Conservation (phyloP, 2,113 vertebrate species). For the Opisthocomus hoazin region DNA sequence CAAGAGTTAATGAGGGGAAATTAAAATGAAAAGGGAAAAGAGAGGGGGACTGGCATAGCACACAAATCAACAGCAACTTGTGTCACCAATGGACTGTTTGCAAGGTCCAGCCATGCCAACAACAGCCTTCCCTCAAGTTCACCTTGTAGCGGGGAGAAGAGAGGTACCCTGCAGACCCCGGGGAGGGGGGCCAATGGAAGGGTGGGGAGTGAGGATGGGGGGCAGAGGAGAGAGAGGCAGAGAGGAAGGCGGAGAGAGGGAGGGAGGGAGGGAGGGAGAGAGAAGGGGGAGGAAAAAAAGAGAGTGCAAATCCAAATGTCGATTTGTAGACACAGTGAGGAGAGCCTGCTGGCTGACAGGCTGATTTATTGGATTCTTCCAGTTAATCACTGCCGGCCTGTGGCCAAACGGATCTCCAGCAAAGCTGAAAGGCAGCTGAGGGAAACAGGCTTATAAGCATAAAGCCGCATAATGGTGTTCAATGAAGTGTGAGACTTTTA, state of each 20-base stretch:
- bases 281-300: neutral
- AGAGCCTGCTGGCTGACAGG: constrained; percentile 87
- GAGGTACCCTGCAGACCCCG: constrained; percentile 27
- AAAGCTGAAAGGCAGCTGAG: constrained; percentile 86
- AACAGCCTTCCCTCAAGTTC: constrained; percentile 65
- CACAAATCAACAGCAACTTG: constrained; percentile 45
- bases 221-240: neutral
- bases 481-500: constrained; percentile 97
- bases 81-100: constrained; percentile 23
- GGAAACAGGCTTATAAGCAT: constrained; percentile 91
- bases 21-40: constrained; percentile 6
- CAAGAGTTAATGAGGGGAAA: neutral
- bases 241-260: neutral
- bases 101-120: neutral
- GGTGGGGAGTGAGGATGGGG: neutral
- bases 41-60: neutral
- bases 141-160: constrained; percentile 56
- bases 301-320: constrained; percentile 83
- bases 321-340: constrained; percentile 84
- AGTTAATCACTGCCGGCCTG: constrained; percentile 89
- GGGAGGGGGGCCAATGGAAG: neutral
- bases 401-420: constrained; percentile 88
- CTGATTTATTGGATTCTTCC: constrained; percentile 98
- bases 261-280: neutral
- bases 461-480: constrained; percentile 96